Evolutionary conservation across 2,888 invertebrate species (phyloP).

Genomic region (Sarcophaga rosellei): DNA sequence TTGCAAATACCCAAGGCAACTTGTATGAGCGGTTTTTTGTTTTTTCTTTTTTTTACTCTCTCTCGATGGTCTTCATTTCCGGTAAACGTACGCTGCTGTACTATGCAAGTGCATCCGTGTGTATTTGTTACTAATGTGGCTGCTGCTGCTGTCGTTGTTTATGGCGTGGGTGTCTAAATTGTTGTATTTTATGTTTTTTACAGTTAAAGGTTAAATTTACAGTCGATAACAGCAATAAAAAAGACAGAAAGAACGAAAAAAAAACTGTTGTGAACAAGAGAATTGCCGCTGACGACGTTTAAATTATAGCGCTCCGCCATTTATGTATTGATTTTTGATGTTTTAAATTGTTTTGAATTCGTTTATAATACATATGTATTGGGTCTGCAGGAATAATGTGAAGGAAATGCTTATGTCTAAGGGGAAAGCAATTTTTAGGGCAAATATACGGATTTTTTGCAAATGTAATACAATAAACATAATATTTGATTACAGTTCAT

Average conservation of each 20-base stretch:
- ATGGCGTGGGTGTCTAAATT: constrained; percentile 22
- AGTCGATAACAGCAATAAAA: constrained; percentile 19
- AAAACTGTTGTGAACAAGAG: constrained; percentile 23
- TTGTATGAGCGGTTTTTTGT: constrained; percentile 30
- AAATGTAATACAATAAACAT: no score
- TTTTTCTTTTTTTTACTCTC: background rate
- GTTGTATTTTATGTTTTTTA: constrained; percentile 23
- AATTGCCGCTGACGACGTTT: background rate
- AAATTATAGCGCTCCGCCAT: constrained; percentile 27
- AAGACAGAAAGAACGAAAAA: constrained; percentile 6
- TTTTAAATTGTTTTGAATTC: background rate
- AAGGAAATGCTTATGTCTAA: no score
- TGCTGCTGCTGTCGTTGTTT: background rate
- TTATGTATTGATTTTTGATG: constrained; percentile 36
- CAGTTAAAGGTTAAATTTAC: constrained; percentile 27
- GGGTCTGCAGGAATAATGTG: background rate
- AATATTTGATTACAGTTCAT: no score
- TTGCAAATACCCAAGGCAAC: constrained; percentile 43
- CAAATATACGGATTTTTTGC: no score
- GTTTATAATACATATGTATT: background rate
- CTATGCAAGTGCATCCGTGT: background rate
- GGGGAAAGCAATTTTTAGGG: no score
- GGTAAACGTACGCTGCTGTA: constrained; percentile 30
- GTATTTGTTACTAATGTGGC: background rate
- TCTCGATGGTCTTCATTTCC: constrained; percentile 44